phyloP scores from a whole-genome alignment of 2,113 vertebrate genomes.

The Mixornis gularis region DNA sequence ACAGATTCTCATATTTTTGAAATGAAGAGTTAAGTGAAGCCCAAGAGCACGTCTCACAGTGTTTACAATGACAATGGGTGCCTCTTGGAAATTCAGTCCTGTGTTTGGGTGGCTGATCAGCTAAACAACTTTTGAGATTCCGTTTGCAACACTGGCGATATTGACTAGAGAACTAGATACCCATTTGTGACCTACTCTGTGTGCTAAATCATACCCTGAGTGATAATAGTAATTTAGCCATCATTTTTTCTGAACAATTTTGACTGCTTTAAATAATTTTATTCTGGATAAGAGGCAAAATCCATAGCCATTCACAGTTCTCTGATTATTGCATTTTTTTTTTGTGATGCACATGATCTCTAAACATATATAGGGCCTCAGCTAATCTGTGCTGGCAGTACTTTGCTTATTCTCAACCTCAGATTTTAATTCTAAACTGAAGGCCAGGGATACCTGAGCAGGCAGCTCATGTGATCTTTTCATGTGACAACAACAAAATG shows the following conservation, averaged over 20 bases:
- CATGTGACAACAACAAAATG: background rate
- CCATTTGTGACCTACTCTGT: background rate
- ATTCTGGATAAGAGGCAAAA: background rate
- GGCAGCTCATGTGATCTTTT: background rate
- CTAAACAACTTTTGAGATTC: background rate
- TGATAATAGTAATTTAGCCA: background rate
- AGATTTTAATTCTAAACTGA: background rate
- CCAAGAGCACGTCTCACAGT: background rate
- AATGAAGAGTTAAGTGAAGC: background rate
- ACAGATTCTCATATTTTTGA: background rate
- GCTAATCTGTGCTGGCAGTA: background rate
- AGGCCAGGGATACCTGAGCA: background rate
- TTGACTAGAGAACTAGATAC: background rate
- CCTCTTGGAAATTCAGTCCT: background rate
- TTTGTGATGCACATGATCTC: background rate
- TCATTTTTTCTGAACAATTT: background rate
- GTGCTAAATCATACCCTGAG: background rate
- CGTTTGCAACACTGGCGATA: background rate
- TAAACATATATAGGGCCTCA: accelerated
- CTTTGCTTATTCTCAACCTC: background rate
- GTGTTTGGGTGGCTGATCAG: background rate
- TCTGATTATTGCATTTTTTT: background rate
- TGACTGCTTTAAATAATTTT: background rate
- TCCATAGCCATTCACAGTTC: background rate
- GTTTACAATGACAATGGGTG: background rate